Evolutionary conservation across 2,113 vertebrate genomes (phyloP).

Genomic region (Columba janthina): DNA sequence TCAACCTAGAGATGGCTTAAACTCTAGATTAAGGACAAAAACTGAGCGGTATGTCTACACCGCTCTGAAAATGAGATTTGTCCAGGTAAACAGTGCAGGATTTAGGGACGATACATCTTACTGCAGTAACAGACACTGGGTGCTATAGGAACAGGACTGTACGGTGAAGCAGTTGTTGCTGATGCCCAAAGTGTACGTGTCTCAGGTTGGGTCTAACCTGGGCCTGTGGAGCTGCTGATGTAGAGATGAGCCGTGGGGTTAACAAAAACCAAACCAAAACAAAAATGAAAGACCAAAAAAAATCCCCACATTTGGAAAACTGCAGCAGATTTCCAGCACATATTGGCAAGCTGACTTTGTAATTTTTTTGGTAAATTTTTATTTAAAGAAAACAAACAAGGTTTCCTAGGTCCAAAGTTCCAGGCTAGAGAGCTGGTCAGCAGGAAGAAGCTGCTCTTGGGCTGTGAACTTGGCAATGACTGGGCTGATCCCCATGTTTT

Average conservation of each 20-base stretch:
- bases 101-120: not conserved
- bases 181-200: not conserved
- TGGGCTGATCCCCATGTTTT: too few relatives aligned
- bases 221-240: not conserved
- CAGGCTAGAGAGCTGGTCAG: not conserved
- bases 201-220: not conserved
- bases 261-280: too few relatives aligned
- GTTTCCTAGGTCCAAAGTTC: not conserved
- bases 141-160: not conserved
- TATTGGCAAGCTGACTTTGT: not conserved
- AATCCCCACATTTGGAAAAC: not conserved
- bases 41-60: not conserved
- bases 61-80: not conserved
- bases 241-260: not conserved
- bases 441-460: not conserved
- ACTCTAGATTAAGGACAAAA: not conserved
- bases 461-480: too few relatives aligned
- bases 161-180: not conserved
- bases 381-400: not conserved
- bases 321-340: not conserved
- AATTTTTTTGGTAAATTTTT: not conserved
- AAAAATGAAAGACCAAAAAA: not conserved
- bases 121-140: too few relatives aligned
- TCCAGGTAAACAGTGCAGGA: not conserved
- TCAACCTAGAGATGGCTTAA: not conserved